phyloP scores from a whole-genome alignment of 2,888 invertebrate genomes.

The Pilophorus perplexus region DNA sequence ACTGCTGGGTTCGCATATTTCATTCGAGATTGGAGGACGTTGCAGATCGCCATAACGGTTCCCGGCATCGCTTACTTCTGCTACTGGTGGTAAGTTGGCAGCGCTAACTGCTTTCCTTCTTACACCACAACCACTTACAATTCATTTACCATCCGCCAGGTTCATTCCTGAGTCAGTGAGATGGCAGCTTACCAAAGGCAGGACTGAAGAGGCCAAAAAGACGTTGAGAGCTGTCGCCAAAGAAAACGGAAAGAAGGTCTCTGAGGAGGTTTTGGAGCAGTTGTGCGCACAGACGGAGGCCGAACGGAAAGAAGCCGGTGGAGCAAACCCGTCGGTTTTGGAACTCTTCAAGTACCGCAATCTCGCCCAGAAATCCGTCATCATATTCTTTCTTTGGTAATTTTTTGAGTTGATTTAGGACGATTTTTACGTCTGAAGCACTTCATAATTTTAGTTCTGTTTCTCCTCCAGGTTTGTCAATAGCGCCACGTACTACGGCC shows the following conservation, averaged over 20 bases:
- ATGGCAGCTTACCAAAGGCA: conserved; percentile 67
- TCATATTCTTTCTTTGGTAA: conserved; percentile 73
- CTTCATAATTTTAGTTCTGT: no score
- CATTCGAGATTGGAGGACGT: conserved; percentile 65
- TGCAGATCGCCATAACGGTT: conserved; percentile 67
- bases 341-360: conserved; percentile 60
- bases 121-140: not conserved
- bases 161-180: conserved; percentile 72
- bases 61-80: conserved; percentile 66
- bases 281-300: conserved; percentile 53
- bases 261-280: conserved; percentile 57
- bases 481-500: conserved; percentile 73
- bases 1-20: conserved; percentile 66
- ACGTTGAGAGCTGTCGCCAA: conserved; percentile 63
- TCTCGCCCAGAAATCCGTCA: conserved; percentile 62
- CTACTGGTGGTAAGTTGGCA: conserved; percentile 66
- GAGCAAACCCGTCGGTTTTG: conserved; percentile 47
- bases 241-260: conserved; percentile 62
- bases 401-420: conserved; percentile 43
- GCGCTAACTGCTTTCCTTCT: not conserved
- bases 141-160: no score
- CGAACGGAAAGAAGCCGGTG: conserved; percentile 47
- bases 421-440: no score
- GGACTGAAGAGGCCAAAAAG: conserved; percentile 61
- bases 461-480: conserved; percentile 67